Base-by-base conservation (phyloP, 2,888 invertebrate genomes). In the Dusona sp. region DNA sequence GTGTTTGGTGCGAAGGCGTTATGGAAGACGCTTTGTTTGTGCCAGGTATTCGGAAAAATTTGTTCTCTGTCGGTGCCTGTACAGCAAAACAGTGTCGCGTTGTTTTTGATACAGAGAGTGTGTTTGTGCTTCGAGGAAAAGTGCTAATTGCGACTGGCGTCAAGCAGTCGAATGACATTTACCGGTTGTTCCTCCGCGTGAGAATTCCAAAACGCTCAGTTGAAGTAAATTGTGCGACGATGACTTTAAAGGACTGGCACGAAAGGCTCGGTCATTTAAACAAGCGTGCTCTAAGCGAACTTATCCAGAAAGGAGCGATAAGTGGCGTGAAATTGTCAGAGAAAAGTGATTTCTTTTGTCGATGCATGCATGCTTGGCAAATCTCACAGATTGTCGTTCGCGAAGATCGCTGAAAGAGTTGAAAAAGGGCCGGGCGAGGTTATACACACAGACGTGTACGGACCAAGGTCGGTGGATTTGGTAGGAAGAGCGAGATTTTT, bases 11-110 rank as follows among this genome's bases (percentile, higher is more conserved):
- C 64, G 36, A 45, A 2, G 45, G 45, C 11, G 45, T 45, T 45
- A 45, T 90, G 16, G 80, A 91, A 16, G 85, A 91, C 74, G 90
- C 91, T 1, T 74, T 90, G 33, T 89, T 88, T 81, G 89, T 91
- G 9, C 90, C 89, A 9, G 83, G 87, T 61, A 38, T 89, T 2
- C 85, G 70, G 11, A 88, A 90, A 67, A 90, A 91, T 84, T 74
- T 91, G 22, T 90, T 90, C 79, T 90, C 90, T 8, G 87, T 90
- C 3, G 81, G 80, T 29, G 75, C 86, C 16, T 87, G 84, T 74
- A 84, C 88, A 9, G 19, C 74, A 42, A 70, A 80, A 45, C 8
- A 45, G 2, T 13, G 9, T 45, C 13, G 11, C 2, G 45, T 45
- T 9, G 45, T 45, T 3, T 45, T 45, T 11, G 45, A 45, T 13